These are phyloP conservation scores for Carassius auratus DNA, from an alignment of 2,113 vertebrate species.

Conservation along the genomic window DNA sequence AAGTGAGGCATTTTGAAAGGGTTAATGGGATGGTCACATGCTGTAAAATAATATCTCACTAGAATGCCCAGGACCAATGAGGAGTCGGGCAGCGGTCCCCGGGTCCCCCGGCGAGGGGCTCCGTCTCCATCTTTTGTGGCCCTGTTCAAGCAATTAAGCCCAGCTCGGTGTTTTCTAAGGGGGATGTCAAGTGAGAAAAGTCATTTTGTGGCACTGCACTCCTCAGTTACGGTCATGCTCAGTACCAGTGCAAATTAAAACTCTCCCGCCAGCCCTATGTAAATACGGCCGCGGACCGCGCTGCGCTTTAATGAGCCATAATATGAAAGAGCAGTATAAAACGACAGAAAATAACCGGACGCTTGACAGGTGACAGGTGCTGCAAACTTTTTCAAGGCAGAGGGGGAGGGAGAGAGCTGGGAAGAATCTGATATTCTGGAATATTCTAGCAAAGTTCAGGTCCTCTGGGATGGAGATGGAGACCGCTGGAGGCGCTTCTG, in stretches of 20 bases:
- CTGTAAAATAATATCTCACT: constrained; percentile 53
- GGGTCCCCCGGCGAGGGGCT: constrained; percentile 63
- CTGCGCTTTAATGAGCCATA: constrained; percentile 84
- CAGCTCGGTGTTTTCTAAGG: constrained; percentile 69
- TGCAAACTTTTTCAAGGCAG: constrained; percentile 62
- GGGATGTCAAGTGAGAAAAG: constrained; percentile 73
- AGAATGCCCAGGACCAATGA: constrained; percentile 26
- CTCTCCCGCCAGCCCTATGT: constrained; percentile 77
- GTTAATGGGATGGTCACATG: constrained; percentile 46
- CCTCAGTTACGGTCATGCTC: constrained; percentile 83
- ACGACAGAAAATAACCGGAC: constrained; percentile 77
- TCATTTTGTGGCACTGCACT: constrained; percentile 76
- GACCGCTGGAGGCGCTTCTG: constrained; percentile 74
- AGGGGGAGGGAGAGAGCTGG: constrained; percentile 30
- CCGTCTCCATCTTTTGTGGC: constrained; percentile 73
- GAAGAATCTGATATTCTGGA: constrained; percentile 66
- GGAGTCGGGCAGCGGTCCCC: constrained; percentile 38
- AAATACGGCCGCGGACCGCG: constrained; percentile 74
- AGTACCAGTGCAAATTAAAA: constrained; percentile 80
- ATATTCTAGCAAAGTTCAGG: constrained; percentile 71
- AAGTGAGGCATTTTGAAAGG: constrained; percentile 29
- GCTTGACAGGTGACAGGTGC: constrained; percentile 81
- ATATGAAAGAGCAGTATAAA: constrained; percentile 79
- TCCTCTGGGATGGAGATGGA: constrained; percentile 69
- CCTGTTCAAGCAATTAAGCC: constrained; percentile 77